Base-by-base conservation (phyloP, 1,140 invertebrate species). In the Pomacea maculata region DNA sequence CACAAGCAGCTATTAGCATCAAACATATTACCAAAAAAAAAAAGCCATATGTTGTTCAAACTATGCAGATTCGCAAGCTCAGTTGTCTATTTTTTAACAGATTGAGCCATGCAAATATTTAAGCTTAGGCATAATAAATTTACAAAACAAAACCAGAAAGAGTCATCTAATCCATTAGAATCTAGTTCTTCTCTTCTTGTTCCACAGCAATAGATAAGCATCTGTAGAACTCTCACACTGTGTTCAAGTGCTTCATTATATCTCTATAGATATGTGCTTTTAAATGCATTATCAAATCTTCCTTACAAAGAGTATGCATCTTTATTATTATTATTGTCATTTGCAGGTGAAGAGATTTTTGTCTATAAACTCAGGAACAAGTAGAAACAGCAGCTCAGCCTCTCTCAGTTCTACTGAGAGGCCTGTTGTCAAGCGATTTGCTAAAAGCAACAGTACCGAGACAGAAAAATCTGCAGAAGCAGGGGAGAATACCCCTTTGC, bases 371-470 rank as follows among this genome's bases (percentile, higher is more conserved):
- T 78, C 77, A 14, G 67, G 77, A 25, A 52, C 77, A 54, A 78
- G 77, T 29, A 52, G 52, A 15, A 54, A 29, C 65, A 78, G 77
- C 52, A 21, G 17, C 8, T 55, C 77, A n/a, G 45, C 77, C 19
- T 78, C 77, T 6, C 25, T 70, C 45, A 67, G 70, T 54, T 78
- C 77, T 17, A 17, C 45, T 29, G 67, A 78, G n/a, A 65, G 77
- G 25, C 77, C 77, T 2, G 64, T 70, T n/a, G 77, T 71, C 63
- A 78, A 78, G 77, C 64, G 77, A 19, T 78, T 78, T 21, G 61
- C 61, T 6, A 78, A 78, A 67, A 78, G 77, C 77, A 78, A 15
- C 77, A 78, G 77, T 65, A 29, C n/a, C 0, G 77, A 78, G 67
- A 71, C 65, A 70, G 67, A n/a, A n/a, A 12, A 12, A 70, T 25